Base-by-base conservation (phyloP, 1,140 invertebrate genomes). In the Trachymyrmex cornetzi region DNA sequence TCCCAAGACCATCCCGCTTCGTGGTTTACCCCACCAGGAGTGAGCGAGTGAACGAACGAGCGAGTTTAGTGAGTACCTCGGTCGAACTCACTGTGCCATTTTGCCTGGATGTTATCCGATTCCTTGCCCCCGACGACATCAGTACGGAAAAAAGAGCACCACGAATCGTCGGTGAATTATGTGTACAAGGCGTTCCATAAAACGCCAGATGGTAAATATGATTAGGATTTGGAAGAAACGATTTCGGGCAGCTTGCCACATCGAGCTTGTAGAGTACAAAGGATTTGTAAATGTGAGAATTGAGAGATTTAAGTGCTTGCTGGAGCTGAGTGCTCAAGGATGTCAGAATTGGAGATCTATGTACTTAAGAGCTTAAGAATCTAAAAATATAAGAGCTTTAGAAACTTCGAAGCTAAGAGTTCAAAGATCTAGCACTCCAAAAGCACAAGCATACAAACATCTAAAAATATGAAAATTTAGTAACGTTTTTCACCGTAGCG, bases 21-120 rank as follows among this genome's bases (percentile, higher is more conserved):
- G 88, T 90, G 89, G 87, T 86, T 77, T 92, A 81, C 92, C 92
- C 93, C 92, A 92, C 90, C 90, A 89, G 64, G 48, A 89, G 75
- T 87, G 69, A 91, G 86, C 22, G 77, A 81, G 66, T 38, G 34
- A 38, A 38, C 34, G 34, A 38, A 9, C 61, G 61, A 79, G 61
- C n/a, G 61, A 81, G 64, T 64, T 64, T 48, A 61, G 69, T 67
- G 77, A 84, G 27, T 14, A 6, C n/a, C 53, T 59, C 79, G 67
- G 19, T 27, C n/a, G 55, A 80, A 71, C 80, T 80, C 85, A 75
- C 57, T 38, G 61, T 53, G 34, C 77, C 69, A 66, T 90, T 90
- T 90, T 50, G 38, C n/a, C 61, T 34, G 59, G 80, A 90, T 79
- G 38, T 82, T 72, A 87, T 22, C 50, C 30, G 72, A 69, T 24